Evolutionary conservation across 2,113 vertebrate species (phyloP).

Genomic region (Platysternon megacephalum): DNA sequence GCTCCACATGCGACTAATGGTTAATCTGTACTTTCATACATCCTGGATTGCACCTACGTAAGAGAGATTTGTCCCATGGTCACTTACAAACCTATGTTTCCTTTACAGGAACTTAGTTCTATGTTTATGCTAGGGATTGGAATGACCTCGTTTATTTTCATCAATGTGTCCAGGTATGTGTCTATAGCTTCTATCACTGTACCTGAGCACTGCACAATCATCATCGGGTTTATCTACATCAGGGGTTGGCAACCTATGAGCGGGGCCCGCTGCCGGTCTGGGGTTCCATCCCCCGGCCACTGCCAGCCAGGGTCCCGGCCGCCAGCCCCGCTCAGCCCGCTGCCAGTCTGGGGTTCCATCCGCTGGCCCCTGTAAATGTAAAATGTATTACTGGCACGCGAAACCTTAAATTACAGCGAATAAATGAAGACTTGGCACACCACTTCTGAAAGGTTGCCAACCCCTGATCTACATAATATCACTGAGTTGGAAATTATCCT

Average conservation of each 20-base stretch:
- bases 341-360: too few relatives aligned
- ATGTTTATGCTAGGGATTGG: not conserved
- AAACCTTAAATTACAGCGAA: too few relatives aligned
- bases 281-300: too few relatives aligned
- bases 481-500: not conserved
- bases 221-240: not conserved
- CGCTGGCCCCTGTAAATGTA: too few relatives aligned
- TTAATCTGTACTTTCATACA: not conserved
- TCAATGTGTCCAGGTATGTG: not conserved
- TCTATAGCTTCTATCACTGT: not conserved
- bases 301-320: too few relatives aligned
- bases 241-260: too few relatives aligned
- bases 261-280: too few relatives aligned
- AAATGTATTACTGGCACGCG: too few relatives aligned
- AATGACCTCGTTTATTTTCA: slow-evolving; percentile 7
- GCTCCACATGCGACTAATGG: slow-evolving; percentile 41
- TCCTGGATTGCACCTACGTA: not conserved
- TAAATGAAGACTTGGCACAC: too few relatives aligned
- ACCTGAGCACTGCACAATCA: not conserved
- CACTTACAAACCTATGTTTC: not conserved
- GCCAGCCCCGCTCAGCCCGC: too few relatives aligned
- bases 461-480: not conserved
- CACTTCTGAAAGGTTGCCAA: too few relatives aligned
- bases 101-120: not conserved
- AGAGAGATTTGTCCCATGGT: not conserved